Evolutionary conservation across 2,888 invertebrate genomes (phyloP).

Genomic region (Dolomedes plantarius): DNA sequence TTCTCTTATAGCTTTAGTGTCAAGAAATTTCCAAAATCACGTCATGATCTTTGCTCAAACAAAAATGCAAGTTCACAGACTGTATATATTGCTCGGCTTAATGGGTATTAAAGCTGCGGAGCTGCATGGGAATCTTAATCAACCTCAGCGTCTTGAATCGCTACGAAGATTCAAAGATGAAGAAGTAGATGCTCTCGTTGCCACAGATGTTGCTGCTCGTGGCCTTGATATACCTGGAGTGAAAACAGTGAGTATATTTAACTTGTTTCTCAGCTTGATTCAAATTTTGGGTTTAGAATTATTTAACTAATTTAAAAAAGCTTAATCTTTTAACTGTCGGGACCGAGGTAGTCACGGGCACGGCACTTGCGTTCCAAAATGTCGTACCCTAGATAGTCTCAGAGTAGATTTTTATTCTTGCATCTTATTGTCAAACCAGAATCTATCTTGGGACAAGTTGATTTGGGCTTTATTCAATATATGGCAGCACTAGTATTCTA

Average conservation of each 20-base stretch:
- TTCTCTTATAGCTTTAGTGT: constrained; percentile 83
- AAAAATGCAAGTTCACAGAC: constrained; percentile 94
- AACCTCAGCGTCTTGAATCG: constrained; percentile 93
- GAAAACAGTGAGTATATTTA: constrained; percentile 83
- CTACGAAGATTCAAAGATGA: constrained; percentile 91
- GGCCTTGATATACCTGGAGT: constrained; percentile 98
- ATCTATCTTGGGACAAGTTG: too few relatives aligned
- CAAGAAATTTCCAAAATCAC: constrained; percentile 92
- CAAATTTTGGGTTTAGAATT: too few relatives aligned
- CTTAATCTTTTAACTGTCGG: too few relatives aligned
- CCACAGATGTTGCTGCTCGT: constrained; percentile 94
- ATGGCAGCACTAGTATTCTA: too few relatives aligned
- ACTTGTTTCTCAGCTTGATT: too few relatives aligned
- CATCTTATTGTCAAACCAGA: too few relatives aligned
- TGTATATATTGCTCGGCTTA: constrained; percentile 93
- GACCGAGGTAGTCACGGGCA: too few relatives aligned
- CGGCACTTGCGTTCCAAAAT: too few relatives aligned
- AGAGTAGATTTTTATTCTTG: too few relatives aligned
- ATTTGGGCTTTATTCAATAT: too few relatives aligned
- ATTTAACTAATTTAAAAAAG: too few relatives aligned
- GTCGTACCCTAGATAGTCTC: too few relatives aligned
- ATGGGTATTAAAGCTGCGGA: constrained; percentile 92
- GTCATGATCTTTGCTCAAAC: constrained; percentile 98
- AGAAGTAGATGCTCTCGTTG: constrained; percentile 83
- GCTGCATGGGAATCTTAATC: constrained; percentile 96